These are phyloP conservation scores for Lycaon pictus DNA, from an alignment of 2,113 vertebrate genomes.

Conservation along the genomic window DNA sequence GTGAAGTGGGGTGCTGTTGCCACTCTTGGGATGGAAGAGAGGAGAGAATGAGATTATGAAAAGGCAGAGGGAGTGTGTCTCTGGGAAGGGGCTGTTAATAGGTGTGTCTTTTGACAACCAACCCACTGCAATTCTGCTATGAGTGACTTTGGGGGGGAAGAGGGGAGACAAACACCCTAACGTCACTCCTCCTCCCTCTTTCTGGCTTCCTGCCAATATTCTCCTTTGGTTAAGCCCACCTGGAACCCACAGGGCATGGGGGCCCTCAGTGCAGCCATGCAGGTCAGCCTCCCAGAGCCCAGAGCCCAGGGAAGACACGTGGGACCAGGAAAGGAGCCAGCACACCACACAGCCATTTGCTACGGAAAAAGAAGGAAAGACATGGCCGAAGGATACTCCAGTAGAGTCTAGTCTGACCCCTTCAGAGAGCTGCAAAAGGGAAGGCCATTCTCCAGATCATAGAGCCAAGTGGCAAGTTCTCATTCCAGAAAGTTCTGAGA, in stretches of 20 bases:
- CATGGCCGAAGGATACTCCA: no score
- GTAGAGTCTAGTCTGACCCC: not conserved
- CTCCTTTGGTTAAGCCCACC: not conserved
- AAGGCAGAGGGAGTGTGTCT: not conserved
- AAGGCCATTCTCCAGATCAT: not conserved
- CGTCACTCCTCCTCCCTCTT: no score
- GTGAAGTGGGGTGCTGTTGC: not conserved
- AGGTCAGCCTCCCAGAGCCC: not conserved
- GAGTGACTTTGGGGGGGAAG: no score
- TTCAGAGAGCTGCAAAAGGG: not conserved
- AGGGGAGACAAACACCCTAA: no score
- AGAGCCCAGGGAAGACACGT: not conserved
- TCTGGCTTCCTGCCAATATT: not conserved
- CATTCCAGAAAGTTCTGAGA: not conserved
- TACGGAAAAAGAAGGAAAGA: not conserved
- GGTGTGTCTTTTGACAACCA: not conserved
- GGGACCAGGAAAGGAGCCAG: not conserved
- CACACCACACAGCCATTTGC: not conserved
- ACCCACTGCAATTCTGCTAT: no score
- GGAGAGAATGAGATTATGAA: not conserved
- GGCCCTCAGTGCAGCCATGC: fast-evolving
- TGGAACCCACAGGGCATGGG: fast-evolving
- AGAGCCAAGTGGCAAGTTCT: not conserved
- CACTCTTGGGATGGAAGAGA: not conserved
- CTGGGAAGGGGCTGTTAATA: not conserved